A percentile compares a stretch with the other conserved stretches of the same genome.
Evolutionary conservation across 2,888 invertebrate species (phyloP).

Genomic region (Nipponacmea schrenckii): DNA sequence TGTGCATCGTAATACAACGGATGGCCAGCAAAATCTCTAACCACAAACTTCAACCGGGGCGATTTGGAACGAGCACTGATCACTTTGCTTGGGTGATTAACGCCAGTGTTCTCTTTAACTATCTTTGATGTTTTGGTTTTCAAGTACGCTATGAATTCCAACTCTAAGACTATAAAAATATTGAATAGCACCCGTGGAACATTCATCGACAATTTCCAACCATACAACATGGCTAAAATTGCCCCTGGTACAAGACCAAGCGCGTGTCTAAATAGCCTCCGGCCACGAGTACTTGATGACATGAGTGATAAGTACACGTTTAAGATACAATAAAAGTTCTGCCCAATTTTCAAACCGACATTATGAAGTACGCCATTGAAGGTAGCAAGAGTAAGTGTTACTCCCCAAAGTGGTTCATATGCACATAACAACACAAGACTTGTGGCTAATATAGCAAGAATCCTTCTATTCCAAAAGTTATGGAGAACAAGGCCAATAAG

Average conservation of each 20-base stretch:
- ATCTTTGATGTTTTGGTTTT: not conserved
- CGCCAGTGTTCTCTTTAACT: not conserved
- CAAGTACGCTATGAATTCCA: slow-evolving; percentile 19
- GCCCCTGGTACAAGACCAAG: slow-evolving; percentile 36
- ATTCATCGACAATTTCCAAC: slow-evolving; percentile 26
- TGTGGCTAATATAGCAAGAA: slow-evolving; percentile 17
- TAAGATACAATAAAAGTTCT: slow-evolving; percentile 30
- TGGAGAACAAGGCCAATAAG: slow-evolving; percentile 27
- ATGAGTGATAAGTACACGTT: slow-evolving; percentile 29
- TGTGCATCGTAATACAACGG: slow-evolving; percentile 41
- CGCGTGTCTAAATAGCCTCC: slow-evolving; percentile 29
- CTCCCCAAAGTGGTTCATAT: slow-evolving; percentile 21
- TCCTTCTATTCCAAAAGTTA: slow-evolving; percentile 20
- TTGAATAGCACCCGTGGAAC: not conserved
- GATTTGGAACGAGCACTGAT: slow-evolving; percentile 18
- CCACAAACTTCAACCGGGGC: slow-evolving; percentile 33
- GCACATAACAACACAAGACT: slow-evolving; percentile 17
- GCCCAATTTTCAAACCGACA: slow-evolving; percentile 31
- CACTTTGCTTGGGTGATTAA: slow-evolving; percentile 21
- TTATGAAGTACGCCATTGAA: slow-evolving; percentile 33
- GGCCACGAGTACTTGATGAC: slow-evolving; percentile 12
- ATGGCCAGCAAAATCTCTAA: slow-evolving; percentile 43
- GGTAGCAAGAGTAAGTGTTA: slow-evolving; percentile 27
- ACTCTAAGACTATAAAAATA: slow-evolving; percentile 17
- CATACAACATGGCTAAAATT: slow-evolving; percentile 23